Evolutionary conservation across 2,888 invertebrate species (phyloP).

Genomic region (Hypercompe scribonia): DNA sequence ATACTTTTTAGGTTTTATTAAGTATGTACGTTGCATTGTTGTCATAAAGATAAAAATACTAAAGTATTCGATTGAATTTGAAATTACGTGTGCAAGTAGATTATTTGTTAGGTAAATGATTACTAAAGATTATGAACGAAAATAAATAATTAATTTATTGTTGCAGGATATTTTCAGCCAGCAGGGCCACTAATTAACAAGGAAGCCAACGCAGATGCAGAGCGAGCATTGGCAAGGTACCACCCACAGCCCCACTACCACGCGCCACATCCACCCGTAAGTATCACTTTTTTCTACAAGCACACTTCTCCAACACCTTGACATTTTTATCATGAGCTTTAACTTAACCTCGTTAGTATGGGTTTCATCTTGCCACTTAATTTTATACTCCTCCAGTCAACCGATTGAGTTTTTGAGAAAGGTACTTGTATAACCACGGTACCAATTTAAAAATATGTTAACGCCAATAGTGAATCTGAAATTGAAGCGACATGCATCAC

Average conservation of each 20-base stretch:
- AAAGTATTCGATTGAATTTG: not conserved
- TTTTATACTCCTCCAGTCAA: not conserved
- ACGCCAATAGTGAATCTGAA: not conserved
- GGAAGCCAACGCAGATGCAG: slow-evolving; percentile 82
- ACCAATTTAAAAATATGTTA: not conserved
- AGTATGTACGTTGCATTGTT: too few species aligned
- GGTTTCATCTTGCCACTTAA: not conserved
- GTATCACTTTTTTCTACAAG: slow-evolving; percentile 38
- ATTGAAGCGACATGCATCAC: not conserved
- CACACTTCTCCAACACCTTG: not conserved
- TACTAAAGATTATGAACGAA: slow-evolving; percentile 6
- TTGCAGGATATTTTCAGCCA: slow-evolving; percentile 95
- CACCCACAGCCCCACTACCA: slow-evolving; percentile 80
- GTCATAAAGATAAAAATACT: too few species aligned
- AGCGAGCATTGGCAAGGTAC: slow-evolving; percentile 82
- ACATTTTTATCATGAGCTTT: not conserved
- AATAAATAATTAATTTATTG: slow-evolving; percentile 39
- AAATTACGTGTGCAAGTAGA: not conserved
- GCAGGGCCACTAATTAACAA: slow-evolving; percentile 95
- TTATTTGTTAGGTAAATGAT: not conserved
- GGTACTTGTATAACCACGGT: not conserved
- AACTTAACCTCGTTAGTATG: not conserved
- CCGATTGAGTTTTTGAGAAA: not conserved
- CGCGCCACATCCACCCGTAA: slow-evolving; percentile 83
- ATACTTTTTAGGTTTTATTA: too few species aligned